These are phyloP conservation scores for Cyclopterus lumpus DNA, from an alignment of 2,797 vertebrate genomes.

Conservation along the genomic window DNA sequence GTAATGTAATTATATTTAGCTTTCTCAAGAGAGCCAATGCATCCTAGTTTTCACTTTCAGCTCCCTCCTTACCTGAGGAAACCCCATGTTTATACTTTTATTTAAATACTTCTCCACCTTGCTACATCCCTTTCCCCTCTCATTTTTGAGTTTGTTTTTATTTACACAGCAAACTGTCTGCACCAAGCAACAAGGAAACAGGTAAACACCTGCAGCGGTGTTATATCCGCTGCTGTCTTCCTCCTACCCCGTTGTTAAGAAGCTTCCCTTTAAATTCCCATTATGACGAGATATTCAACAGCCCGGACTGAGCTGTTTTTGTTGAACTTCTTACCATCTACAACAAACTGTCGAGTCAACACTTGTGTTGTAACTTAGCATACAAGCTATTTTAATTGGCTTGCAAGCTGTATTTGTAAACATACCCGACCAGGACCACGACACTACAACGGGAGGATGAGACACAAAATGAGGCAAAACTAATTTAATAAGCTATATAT, in stretches of 20 bases:
- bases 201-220: conserved; percentile 71
- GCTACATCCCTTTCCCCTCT: neutral
- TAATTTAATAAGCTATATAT: conserved; percentile 14
- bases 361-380: conserved; percentile 4
- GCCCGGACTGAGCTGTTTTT: neutral
- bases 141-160: neutral
- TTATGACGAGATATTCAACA: conserved; percentile 6
- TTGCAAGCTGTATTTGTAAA: conserved; percentile 67
- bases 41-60: conserved; percentile 29
- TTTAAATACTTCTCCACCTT: neutral
- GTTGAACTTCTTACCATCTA: neutral
- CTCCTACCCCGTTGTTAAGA: conserved; percentile 20
- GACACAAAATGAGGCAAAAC: conserved; percentile 34
- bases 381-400: conserved; percentile 29
- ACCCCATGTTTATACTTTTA: neutral
- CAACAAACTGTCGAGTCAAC: conserved; percentile 6
- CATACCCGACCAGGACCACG: conserved; percentile 60
- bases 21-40: neutral
- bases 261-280: conserved; percentile 47
- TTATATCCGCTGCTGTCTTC: conserved; percentile 34
- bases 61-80: conserved; percentile 12
- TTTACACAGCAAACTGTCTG: conserved; percentile 16
- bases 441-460: conserved; percentile 52
- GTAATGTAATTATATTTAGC: neutral
- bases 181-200: conserved; percentile 33